Evolutionary conservation across 2,113 vertebrate species (phyloP).

Genomic region (Lathamus discolor): DNA sequence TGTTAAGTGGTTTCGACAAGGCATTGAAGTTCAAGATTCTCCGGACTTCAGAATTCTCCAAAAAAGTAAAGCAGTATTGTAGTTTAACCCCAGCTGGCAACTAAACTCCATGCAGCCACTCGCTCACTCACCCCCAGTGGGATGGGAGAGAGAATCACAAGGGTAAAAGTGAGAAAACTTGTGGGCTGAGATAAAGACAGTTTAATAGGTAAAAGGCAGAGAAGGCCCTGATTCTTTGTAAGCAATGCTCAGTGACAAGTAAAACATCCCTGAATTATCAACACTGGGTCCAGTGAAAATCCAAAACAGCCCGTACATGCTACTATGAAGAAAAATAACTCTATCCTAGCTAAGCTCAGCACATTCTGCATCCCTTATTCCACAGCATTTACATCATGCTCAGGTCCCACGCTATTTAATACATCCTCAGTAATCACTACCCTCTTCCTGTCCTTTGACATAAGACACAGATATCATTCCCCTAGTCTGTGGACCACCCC

Average conservation of each 20-base stretch:
- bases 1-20: constrained; percentile 91
- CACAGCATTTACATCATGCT: background rate
- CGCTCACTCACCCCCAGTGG: background rate
- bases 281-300: background rate
- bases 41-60: constrained; percentile 96
- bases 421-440: background rate
- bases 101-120: background rate
- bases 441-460: background rate
- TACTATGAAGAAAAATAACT: background rate
- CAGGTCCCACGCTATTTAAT: background rate
- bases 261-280: background rate
- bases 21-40: constrained; percentile 91
- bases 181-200: background rate
- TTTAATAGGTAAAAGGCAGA: background rate
- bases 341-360: background rate
- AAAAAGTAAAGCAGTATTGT: constrained; percentile 85
- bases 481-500: background rate
- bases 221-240: background rate
- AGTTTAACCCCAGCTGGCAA: background rate
- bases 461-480: background rate
- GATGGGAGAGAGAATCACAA: background rate
- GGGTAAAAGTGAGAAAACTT: background rate
- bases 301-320: background rate
- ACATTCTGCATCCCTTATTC: background rate
- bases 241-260: background rate